Conservation (phyloP, 2,888 invertebrate genomes). For the Phrixothrix hirtus region DNA sequence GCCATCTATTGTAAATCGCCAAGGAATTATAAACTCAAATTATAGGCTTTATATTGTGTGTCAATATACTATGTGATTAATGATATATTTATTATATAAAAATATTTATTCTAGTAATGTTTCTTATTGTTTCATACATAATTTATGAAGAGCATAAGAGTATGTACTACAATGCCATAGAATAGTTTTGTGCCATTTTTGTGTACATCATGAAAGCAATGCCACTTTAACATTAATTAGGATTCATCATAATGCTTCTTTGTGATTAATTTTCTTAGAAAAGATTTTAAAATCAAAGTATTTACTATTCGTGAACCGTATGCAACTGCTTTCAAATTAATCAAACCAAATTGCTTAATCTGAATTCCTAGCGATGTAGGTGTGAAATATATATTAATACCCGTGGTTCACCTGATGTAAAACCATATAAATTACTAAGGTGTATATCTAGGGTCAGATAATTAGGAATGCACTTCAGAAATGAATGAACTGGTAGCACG, state of each 20-base stretch:
- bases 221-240: no score
- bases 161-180: conserved; percentile 19
- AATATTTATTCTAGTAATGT: conserved; percentile 16
- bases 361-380: conserved; percentile 11
- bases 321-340: conserved; percentile 6
- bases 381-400: conserved; percentile 23
- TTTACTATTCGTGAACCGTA: conserved; percentile 8
- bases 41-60: conserved; percentile 30
- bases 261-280: conserved; percentile 13
- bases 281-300: conserved; percentile 9
- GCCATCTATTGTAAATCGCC: conserved; percentile 26
- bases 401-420: conserved; percentile 14
- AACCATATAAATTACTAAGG: conserved; percentile 8
- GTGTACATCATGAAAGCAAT: conserved; percentile 1
- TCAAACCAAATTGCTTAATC: conserved; percentile 21
- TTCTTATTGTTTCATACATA: conserved; percentile 24
- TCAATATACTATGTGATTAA: conserved; percentile 32
- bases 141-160: conserved; percentile 25
- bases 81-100: conserved; percentile 33
- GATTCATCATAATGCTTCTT: conserved; percentile 5
- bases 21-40: conserved; percentile 33
- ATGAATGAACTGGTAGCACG: no score
- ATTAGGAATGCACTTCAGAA: background rate
- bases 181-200: conserved; percentile 4
- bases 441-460: conserved; percentile 3